Evolutionary conservation across 2,797 vertebrate genomes (phyloP).

Genomic region (Neopelma chrysocephalum): DNA sequence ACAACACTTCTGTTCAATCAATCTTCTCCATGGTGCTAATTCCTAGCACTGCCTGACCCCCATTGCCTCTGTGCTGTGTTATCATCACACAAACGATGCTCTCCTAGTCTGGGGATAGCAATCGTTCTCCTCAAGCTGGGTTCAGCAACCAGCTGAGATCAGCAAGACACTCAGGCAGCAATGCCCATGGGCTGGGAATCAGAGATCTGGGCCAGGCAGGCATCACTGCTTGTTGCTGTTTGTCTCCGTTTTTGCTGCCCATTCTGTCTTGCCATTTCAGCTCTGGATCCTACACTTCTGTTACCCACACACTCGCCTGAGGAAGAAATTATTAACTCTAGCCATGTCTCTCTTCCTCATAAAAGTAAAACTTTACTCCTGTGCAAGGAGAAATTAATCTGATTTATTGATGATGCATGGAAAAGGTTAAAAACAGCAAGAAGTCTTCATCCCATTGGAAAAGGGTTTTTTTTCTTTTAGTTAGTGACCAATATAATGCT

Average conservation of each 20-base stretch:
- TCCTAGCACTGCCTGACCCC: neutral
- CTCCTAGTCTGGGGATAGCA: neutral
- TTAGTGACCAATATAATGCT: neutral
- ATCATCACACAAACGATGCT: rapidly evolving
- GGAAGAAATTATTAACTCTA: neutral
- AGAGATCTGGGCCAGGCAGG: neutral
- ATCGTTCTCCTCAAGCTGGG: neutral
- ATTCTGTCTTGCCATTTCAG: neutral
- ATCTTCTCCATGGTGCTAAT: neutral
- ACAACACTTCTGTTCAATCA: neutral
- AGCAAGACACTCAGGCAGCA: neutral
- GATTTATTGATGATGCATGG: neutral
- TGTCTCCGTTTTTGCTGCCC: neutral
- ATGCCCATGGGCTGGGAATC: neutral
- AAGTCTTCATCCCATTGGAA: neutral
- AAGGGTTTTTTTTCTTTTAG: neutral
- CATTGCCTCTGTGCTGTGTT: neutral
- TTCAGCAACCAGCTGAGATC: neutral
- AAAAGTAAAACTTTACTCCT: neutral
- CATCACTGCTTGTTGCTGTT: neutral
- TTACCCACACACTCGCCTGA: neutral
- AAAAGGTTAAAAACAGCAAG: neutral
- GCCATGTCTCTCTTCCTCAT: neutral
- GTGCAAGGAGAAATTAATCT: neutral
- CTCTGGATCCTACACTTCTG: neutral